Evolutionary conservation across 2,113 vertebrate species (phyloP).

Genomic region (Gila orcuttii): DNA sequence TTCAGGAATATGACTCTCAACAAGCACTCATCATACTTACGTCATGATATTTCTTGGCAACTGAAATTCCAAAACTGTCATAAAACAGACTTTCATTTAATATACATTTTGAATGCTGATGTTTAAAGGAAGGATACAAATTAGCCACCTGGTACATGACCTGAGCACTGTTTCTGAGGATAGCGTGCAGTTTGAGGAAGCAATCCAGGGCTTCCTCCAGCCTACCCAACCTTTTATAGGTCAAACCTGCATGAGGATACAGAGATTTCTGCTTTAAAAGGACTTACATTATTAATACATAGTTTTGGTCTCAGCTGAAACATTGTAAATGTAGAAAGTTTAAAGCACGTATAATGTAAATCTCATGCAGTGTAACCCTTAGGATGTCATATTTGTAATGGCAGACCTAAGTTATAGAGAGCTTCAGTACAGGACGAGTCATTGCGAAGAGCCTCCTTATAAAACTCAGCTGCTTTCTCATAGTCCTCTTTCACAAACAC

Average conservation of each 20-base stretch:
- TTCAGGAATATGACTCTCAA: slow-evolving; percentile 72
- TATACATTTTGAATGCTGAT: not conserved
- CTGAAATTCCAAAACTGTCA: not conserved
- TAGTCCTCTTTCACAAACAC: slow-evolving; percentile 86
- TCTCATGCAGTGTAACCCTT: not conserved
- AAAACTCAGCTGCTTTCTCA: slow-evolving; percentile 95
- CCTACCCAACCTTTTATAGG: slow-evolving; percentile 86
- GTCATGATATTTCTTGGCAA: not conserved
- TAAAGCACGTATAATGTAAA: not conserved
- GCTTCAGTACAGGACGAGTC: slow-evolving; percentile 97
- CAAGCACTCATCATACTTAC: not conserved
- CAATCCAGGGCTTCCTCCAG: slow-evolving; percentile 91
- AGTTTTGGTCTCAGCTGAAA: not conserved
- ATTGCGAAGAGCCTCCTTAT: slow-evolving; percentile 93
- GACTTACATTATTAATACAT: not conserved
- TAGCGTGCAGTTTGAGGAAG: slow-evolving; percentile 94
- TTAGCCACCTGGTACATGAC: slow-evolving; percentile 92
- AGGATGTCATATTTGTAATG: not conserved
- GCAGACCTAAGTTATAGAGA: slow-evolving; percentile 93
- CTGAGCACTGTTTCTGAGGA: slow-evolving; percentile 88
- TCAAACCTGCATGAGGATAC: slow-evolving; percentile 77
- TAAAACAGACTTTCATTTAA: not conserved
- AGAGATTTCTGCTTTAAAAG: not conserved
- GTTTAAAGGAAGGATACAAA: slow-evolving; percentile 84
- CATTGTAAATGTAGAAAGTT: not conserved